Evolutionary conservation across 2,888 invertebrate genomes (phyloP), one percentile per base, ranked within the genome.

Genomic region (Thereva unica): DNA sequence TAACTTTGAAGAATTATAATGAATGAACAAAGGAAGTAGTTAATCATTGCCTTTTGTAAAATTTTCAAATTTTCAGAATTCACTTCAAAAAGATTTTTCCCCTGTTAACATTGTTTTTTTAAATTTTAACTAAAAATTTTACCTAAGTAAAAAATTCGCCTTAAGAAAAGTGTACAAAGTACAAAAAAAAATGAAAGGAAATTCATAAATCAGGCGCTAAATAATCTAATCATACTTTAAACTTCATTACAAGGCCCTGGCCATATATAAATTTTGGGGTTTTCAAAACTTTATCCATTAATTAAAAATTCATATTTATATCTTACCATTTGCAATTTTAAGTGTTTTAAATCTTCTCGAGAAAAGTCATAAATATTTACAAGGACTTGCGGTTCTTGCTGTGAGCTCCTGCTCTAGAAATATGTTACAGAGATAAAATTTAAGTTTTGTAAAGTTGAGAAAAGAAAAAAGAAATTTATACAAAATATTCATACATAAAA

Each of bases 231-330:
- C 66, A 69, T 69, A 69, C 68, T 69, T 67, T 67, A 64, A 69
- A 69, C 67, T 69, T 69, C 59, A 69, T 69, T 69, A 57, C 52
- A 65, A 57, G 23, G 61, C 55, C 61, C 56, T n/a, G 54, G 41
- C 34, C 61, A 40, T 65, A 55, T 65, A 55, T 65, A 64, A 64
- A 55, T 64, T 69, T 34, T 23, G 64, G 57, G 49, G 53, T 69
- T 69, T 69, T 69, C 64, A 34, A 69, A 69, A 69, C 68, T 69
- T 69, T 69, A 69, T 69, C 68, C 68, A 69, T 69, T 69, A 69
- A 69, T 69, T 69, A 69, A 69, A 64, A 69, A 69, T 69, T 69
- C 67, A 69, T 69, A 69, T 67, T 69, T 69, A 69, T 69, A 69
- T 69, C 68, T 69, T 56, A 45, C 68, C 68, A 69, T 69, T 69